Conservation (phyloP, 1,140 invertebrate species). For the Aradophagus sp. region DNA sequence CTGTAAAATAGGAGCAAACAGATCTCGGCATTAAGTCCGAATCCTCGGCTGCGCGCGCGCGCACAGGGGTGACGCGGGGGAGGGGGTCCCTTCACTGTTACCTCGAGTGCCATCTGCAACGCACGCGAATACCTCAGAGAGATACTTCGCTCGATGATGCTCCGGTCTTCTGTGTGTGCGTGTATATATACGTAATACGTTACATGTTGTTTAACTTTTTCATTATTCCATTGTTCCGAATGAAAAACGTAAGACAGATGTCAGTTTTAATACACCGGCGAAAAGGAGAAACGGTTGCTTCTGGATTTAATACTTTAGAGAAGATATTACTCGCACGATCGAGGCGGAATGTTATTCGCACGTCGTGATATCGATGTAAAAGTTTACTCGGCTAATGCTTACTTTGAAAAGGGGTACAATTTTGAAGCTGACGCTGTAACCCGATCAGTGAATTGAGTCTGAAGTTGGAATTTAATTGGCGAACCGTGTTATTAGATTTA, state of each 20-base stretch:
- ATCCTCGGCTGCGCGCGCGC: constrained; percentile 45
- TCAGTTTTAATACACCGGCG: constrained; percentile 28
- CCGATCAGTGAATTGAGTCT: too few species aligned
- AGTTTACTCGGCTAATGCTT: too few species aligned
- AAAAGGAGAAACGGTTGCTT: too few species aligned
- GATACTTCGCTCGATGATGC: constrained; percentile 29
- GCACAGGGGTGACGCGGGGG: constrained; percentile 53
- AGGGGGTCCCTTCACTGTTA: constrained; percentile 45
- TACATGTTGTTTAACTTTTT: constrained; percentile 37
- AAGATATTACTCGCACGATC: too few species aligned
- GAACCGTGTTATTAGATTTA: too few species aligned
- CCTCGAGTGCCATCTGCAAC: constrained; percentile 50
- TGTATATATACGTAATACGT: constrained; percentile 24
- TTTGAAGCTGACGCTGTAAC: too few species aligned
- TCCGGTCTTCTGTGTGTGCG: constrained; percentile 21
- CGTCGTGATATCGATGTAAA: too few species aligned
- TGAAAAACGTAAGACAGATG: constrained; percentile 21
- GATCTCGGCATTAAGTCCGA: constrained; percentile 55
- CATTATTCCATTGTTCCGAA: constrained; percentile 23
- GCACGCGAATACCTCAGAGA: constrained; percentile 45
- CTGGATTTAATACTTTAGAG: too few species aligned
- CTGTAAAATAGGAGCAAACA: constrained; percentile 64
- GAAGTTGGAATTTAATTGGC: too few species aligned
- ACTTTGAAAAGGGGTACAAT: too few species aligned
- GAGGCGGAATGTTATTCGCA: too few species aligned